These are phyloP conservation scores for Microcebus jonahi DNA, from an alignment of 2,113 vertebrate genomes.

Conservation along the genomic window DNA sequence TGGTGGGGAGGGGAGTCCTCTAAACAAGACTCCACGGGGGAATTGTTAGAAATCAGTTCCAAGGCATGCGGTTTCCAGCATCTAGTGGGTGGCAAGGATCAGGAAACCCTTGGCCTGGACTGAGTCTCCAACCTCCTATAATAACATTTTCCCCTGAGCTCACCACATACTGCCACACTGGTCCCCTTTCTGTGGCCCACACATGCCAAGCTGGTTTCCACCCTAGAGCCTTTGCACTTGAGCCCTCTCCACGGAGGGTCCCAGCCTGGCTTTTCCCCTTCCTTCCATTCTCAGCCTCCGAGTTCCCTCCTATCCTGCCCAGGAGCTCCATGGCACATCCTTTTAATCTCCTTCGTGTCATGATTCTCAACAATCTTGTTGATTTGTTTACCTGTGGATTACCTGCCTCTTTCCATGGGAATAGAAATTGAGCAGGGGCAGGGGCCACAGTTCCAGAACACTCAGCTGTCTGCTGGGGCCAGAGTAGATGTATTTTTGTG, in stretches of 20 bases:
- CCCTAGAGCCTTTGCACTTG: too few species aligned
- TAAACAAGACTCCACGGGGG: not conserved
- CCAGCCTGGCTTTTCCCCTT: rapidly evolving
- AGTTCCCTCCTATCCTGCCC: not conserved
- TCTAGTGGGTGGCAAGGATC: rapidly evolving
- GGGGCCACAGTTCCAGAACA: not conserved
- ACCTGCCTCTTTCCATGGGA: not conserved
- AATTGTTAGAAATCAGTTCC: not conserved
- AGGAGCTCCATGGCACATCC: not conserved
- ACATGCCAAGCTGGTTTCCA: rapidly evolving
- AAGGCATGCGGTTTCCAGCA: rapidly evolving
- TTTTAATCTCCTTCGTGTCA: not conserved
- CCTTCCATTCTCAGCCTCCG: not conserved
- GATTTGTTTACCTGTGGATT: not conserved
- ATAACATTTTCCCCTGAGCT: rapidly evolving
- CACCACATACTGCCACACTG: not conserved
- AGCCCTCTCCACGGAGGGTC: not conserved
- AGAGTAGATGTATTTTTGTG: not conserved
- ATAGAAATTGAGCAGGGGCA: not conserved
- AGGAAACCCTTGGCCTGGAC: not conserved
- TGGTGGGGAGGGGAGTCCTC: not conserved
- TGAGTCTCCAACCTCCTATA: not conserved
- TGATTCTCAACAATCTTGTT: not conserved
- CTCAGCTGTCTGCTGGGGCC: not conserved
- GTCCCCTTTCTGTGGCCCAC: not conserved